These are phyloP conservation scores for Brotula barbata DNA, from an alignment of 2,797 vertebrate genomes.

Conservation along the genomic window DNA sequence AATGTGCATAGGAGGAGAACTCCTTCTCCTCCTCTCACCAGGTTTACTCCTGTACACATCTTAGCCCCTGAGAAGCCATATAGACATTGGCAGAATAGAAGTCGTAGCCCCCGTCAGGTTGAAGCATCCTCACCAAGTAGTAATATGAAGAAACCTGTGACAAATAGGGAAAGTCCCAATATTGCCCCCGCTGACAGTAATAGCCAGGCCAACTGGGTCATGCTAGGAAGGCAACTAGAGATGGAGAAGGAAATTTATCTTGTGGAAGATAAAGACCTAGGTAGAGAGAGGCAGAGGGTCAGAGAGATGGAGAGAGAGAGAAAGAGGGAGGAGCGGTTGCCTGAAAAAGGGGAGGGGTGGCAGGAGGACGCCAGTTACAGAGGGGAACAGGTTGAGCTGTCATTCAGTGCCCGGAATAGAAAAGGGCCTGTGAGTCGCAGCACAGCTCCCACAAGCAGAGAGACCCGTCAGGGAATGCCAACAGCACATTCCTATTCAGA, in stretches of 20 bases:
- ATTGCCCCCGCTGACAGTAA: conserved; percentile 65
- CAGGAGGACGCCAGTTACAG: conserved; percentile 76
- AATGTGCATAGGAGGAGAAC: conserved; percentile 60
- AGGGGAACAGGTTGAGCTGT: conserved; percentile 90
- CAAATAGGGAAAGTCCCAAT: conserved; percentile 73
- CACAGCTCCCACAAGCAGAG: conserved; percentile 79
- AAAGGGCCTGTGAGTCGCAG: conserved; percentile 76
- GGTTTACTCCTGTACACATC: conserved; percentile 77
- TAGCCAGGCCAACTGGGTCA: conserved; percentile 69
- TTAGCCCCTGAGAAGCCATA: conserved; percentile 73
- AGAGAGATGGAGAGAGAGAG: conserved; percentile 65
- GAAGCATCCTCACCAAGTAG: conserved; percentile 50
- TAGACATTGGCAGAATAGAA: conserved; percentile 69
- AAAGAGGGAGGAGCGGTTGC: conserved; percentile 70
- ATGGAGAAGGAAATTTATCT: conserved; percentile 66
- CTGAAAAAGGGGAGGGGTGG: conserved; percentile 73
- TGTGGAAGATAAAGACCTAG: conserved; percentile 55
- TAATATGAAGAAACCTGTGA: conserved; percentile 63
- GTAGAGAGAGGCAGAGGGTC: conserved; percentile 52
- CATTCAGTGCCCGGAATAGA: conserved; percentile 89
- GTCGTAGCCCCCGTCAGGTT: conserved; percentile 52
- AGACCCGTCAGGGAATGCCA: conserved; percentile 78
- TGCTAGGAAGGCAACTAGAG: conserved; percentile 64
- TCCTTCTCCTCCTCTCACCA: conserved; percentile 74
- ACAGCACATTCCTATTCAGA: conserved; percentile 78